Percentiles rank a stretch among this genome's conserved stretches.
phyloP scores from a whole-genome alignment of 2,113 vertebrate species.

The Polypterus senegalus region DNA sequence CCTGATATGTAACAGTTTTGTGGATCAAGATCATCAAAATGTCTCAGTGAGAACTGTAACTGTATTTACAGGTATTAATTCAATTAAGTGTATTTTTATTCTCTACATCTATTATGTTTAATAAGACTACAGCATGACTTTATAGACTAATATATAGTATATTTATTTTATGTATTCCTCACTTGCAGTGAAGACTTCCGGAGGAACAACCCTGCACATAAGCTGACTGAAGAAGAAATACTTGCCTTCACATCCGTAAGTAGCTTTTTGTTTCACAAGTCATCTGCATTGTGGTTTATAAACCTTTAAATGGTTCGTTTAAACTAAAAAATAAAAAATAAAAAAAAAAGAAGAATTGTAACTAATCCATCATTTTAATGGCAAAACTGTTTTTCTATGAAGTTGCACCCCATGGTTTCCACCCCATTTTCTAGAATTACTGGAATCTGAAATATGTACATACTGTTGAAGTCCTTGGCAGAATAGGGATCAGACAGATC shows the following conservation, averaged over 20 bases:
- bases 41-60: too few relatives aligned
- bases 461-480: not conserved
- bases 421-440: not conserved
- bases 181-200: constrained; percentile 73
- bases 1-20: too few relatives aligned
- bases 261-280: constrained; percentile 14
- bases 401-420: not conserved
- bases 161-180: constrained; percentile 17
- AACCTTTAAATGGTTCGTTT: not conserved
- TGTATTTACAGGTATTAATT: too few relatives aligned
- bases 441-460: constrained; percentile 15
- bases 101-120: not conserved
- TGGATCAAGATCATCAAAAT: too few relatives aligned
- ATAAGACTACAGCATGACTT: not conserved
- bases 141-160: not conserved
- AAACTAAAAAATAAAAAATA: not conserved
- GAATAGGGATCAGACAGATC: not conserved
- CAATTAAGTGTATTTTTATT: too few relatives aligned
- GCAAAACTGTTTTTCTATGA: constrained; percentile 9
- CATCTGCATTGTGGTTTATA: constrained; percentile 2
- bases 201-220: constrained; percentile 88
- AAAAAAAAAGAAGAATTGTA: constrained; percentile 6
- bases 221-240: constrained; percentile 82
- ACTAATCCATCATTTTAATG: not conserved
- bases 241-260: constrained; percentile 85